Percentiles rank a stretch among this genome's conserved stretches.
These are phyloP conservation scores for Muscina levida DNA, from an alignment of 2,888 invertebrate species.

Conservation along the genomic window DNA sequence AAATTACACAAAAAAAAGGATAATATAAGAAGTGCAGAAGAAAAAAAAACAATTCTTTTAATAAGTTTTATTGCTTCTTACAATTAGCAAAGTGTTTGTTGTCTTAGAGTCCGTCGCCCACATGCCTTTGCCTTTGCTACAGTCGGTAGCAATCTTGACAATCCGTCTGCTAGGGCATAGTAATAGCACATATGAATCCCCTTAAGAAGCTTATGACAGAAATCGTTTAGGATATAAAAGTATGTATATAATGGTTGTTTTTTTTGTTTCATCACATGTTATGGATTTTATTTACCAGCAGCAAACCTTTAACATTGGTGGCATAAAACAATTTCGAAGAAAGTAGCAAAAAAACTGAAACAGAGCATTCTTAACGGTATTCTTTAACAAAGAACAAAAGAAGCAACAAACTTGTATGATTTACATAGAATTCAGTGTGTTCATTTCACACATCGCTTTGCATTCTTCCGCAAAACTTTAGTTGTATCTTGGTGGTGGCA, in stretches of 20 bases:
- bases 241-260: too few species aligned
- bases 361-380: constrained; percentile 48
- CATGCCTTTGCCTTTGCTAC: not conserved
- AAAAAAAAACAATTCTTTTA: constrained; percentile 21
- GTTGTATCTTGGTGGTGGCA: constrained; percentile 1
- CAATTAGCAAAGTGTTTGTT: constrained; percentile 47
- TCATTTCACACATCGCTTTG: not conserved
- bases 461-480: too few species aligned
- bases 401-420: constrained; percentile 31
- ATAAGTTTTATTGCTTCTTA: constrained; percentile 43
- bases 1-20: constrained; percentile 12
- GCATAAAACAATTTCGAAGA: not conserved
- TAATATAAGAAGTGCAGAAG: not conserved
- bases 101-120: not conserved
- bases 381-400: constrained; percentile 40
- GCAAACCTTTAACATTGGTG: constrained; percentile 14
- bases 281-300: constrained; percentile 40
- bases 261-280: too few species aligned
- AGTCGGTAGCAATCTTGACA: not conserved
- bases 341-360: not conserved
- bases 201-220: constrained; percentile 50
- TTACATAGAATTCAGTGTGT: constrained; percentile 22
- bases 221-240: not conserved
- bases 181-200: constrained; percentile 16
- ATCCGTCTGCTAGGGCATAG: too few species aligned